Base-by-base conservation (phyloP, 2,113 vertebrate species). In the Leucosticte australis region DNA sequence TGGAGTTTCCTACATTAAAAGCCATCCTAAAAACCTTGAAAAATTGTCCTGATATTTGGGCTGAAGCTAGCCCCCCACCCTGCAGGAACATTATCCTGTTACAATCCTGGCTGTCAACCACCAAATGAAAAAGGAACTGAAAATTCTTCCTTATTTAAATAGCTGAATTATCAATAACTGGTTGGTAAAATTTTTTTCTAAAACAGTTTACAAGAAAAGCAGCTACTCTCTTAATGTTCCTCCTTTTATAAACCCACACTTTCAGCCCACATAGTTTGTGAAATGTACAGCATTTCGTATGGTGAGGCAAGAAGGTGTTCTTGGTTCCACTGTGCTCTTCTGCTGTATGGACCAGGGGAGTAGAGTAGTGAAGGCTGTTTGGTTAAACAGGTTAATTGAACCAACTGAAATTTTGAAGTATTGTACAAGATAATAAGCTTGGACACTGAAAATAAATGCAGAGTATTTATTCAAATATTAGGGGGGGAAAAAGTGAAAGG, bases 401-500 rank as follows among this genome's bases (percentile, higher is more conserved):
- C 2, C 9, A 74, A 39, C 6, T 22, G 31, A 77, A 77, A 81
- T 57, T 53, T n/a, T 57, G 28, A 59, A 69, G 20, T 46, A 74
- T 26, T 26, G 46, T 19, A 11, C 13, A 52, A 67, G 22, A 23
- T 26, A 75, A 62, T 35, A 59, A 67, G 5, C 13, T 59, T 42
- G 39, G 23, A 31, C 5, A 35, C 5, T 35, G 53, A 71, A 76
- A 92, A 71, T 18, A 56, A 62, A 42, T 11, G 15, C 3, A 39
- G 24, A 17, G 1, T 22, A 47, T 37, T 5, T 30, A 13, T 49
- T 30, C 23, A 53, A 75, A 39, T 53, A 52, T 33, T 8, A 3
- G 7, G 52, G n/a, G 15, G 23, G 13, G 4, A 31, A 3, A 5
- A 6, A 16, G 7, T 12, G 4, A 41, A 7, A 28, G 6, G 0